phyloP scores from a whole-genome alignment of 2,113 vertebrate genomes.

The Struthio camelus region DNA sequence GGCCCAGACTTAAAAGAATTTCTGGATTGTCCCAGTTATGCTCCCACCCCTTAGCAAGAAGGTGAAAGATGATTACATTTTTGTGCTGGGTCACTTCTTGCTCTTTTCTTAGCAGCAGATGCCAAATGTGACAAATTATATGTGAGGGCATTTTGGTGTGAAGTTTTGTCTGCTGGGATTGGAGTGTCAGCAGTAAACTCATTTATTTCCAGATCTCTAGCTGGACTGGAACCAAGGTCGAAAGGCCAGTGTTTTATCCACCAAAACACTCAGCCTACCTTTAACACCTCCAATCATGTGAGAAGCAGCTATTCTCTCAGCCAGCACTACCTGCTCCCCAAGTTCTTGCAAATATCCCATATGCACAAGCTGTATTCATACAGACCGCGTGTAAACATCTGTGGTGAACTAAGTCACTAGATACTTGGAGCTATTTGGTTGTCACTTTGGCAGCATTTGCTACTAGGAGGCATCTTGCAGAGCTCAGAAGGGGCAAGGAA shows the following conservation, averaged over 20 bases:
- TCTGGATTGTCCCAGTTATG: not conserved
- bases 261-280: slow-evolving; percentile 21
- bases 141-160: slow-evolving; percentile 50
- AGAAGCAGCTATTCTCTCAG: slow-evolving; percentile 16
- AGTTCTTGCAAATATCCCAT: not conserved
- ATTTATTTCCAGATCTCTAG: slow-evolving; percentile 63
- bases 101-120: slow-evolving; percentile 58
- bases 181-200: slow-evolving; percentile 61
- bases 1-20: slow-evolving; percentile 24
- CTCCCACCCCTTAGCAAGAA: slow-evolving; percentile 49
- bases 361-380: rapidly evolving
- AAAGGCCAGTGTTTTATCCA: slow-evolving; percentile 50
- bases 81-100: slow-evolving; percentile 46
- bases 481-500: not conserved
- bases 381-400: rapidly evolving
- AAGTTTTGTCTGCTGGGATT: slow-evolving; percentile 52
- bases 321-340: not conserved
- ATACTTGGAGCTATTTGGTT: not conserved
- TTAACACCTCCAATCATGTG: slow-evolving; percentile 6
- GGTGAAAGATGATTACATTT: slow-evolving; percentile 78
- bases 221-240: slow-evolving; percentile 26
- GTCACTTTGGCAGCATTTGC: not conserved
- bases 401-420: not conserved
- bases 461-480: not conserved
- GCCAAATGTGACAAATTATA: slow-evolving; percentile 74